Evolutionary conservation across 2,888 invertebrate species (phyloP).

Genomic region (Orthosia cruda): DNA sequence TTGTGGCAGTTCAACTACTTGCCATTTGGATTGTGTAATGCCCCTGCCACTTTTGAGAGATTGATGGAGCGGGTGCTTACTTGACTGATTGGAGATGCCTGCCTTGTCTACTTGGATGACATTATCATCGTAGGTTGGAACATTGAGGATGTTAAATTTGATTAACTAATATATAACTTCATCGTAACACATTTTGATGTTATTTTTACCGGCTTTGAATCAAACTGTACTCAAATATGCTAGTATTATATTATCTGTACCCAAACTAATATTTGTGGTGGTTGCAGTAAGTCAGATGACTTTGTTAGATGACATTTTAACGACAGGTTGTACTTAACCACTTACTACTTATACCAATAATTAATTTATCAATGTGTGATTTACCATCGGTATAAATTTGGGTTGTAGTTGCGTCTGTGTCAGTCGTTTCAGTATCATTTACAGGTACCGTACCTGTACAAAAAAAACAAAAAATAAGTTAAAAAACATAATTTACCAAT

Average conservation of each 20-base stretch:
- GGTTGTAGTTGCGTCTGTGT: slow-evolving; percentile 1
- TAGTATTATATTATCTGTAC: neutral
- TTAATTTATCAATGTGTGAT: slow-evolving; percentile 4
- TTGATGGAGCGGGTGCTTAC: no score
- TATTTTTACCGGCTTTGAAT: neutral
- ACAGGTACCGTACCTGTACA: slow-evolving; percentile 18
- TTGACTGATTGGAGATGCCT: no score
- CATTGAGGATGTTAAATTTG: no score
- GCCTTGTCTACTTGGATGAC: no score
- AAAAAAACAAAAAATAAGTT: slow-evolving; percentile 36
- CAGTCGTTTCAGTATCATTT: neutral
- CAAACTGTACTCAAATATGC: no score
- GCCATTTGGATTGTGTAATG: no score
- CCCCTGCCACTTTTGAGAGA: no score
- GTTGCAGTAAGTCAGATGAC: neutral
- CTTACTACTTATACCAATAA: neutral
- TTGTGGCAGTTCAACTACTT: no score
- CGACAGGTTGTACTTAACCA: neutral
- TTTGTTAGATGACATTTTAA: neutral
- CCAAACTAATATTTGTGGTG: neutral
- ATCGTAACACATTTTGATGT: no score
- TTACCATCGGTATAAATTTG: slow-evolving; percentile 19
- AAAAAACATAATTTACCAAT: no score
- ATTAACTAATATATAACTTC: neutral
- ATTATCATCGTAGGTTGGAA: no score